A percentile compares a stretch with the other conserved stretches of the same genome.
Evolutionary conservation across 2,888 invertebrate species (phyloP).

Genomic region (Erebia ligea): DNA sequence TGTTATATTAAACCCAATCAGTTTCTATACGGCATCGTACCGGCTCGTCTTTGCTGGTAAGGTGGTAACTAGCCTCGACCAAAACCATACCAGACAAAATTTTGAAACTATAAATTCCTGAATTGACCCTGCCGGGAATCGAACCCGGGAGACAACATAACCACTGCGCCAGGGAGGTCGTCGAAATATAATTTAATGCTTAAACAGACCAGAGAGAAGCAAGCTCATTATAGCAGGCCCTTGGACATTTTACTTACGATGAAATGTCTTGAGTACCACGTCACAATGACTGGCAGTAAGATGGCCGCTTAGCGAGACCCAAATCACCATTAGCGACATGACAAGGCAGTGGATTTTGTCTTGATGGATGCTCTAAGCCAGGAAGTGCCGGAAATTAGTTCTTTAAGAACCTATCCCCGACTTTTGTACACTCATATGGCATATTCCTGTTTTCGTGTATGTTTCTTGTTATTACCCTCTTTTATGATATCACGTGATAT

Average conservation of each 20-base stretch:
- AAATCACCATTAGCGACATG: conserved; percentile 31
- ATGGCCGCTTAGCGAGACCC: conserved; percentile 23
- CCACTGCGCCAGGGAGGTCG: too few species aligned
- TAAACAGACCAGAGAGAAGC: background rate
- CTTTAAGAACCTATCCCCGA: conserved; percentile 23
- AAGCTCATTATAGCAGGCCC: background rate
- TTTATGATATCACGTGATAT: too few species aligned
- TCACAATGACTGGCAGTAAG: conserved; percentile 28
- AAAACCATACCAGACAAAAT: too few species aligned
- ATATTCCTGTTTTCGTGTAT: too few species aligned
- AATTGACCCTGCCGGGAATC: too few species aligned
- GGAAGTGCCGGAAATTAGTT: conserved; percentile 31
- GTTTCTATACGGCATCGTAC: too few species aligned
- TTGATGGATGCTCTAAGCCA: conserved; percentile 29
- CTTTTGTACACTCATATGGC: background rate
- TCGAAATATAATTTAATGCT: background rate
- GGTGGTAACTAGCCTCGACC: too few species aligned
- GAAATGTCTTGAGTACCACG: conserved; percentile 8
- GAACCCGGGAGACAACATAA: too few species aligned
- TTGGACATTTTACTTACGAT: conserved; percentile 2
- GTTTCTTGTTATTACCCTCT: too few species aligned
- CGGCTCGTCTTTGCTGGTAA: too few species aligned
- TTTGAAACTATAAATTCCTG: too few species aligned
- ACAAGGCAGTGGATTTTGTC: conserved; percentile 30
- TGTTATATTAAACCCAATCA: too few species aligned